Percentiles rank a stretch among this genome's conserved stretches.
Conservation (phyloP, 2,888 invertebrate species). For the Phyllotreta striolata region DNA sequence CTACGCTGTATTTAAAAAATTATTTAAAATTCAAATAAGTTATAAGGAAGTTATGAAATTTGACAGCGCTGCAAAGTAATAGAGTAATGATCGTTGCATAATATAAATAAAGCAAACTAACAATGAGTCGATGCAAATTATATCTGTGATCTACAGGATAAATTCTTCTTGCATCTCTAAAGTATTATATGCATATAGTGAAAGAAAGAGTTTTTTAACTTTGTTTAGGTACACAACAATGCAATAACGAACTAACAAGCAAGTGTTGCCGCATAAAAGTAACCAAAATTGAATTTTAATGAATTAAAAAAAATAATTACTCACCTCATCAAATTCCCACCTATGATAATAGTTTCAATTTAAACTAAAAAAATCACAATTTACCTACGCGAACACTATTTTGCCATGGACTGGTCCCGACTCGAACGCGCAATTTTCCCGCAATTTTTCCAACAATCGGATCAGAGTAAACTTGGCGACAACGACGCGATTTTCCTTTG, state of each 20-base stretch:
- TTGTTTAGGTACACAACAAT: too few relatives aligned
- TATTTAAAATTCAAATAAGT: not conserved
- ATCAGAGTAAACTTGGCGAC: slow-evolving; percentile 12
- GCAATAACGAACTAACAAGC: too few relatives aligned
- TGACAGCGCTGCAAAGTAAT: slow-evolving; percentile 19
- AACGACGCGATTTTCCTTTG: slow-evolving; percentile 22
- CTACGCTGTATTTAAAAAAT: not conserved
- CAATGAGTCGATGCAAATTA: slow-evolving; percentile 24
- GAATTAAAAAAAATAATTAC: not conserved
- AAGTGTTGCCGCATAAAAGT: slow-evolving; percentile 1
- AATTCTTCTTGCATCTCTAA: slow-evolving; percentile 24
- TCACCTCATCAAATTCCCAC: too few relatives aligned
- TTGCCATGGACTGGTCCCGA: not conserved
- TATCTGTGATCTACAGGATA: slow-evolving; percentile 32
- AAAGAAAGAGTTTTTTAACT: slow-evolving; percentile 8
- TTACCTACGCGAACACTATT: not conserved
- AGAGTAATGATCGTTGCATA: slow-evolving; percentile 26
- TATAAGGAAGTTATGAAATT: not conserved
- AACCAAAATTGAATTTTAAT: slow-evolving; percentile 11
- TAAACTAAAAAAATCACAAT: not conserved
- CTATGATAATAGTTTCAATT: too few relatives aligned
- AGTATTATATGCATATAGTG: slow-evolving; percentile 14
- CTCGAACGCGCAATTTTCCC: not conserved
- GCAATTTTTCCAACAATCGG: slow-evolving; percentile 5
- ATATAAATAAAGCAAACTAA: slow-evolving; percentile 25